Percentiles rank a stretch among this genome's conserved stretches.
phyloP scores from a whole-genome alignment of 1,140 invertebrate species.

The Trialeurodes vaporariorum region DNA sequence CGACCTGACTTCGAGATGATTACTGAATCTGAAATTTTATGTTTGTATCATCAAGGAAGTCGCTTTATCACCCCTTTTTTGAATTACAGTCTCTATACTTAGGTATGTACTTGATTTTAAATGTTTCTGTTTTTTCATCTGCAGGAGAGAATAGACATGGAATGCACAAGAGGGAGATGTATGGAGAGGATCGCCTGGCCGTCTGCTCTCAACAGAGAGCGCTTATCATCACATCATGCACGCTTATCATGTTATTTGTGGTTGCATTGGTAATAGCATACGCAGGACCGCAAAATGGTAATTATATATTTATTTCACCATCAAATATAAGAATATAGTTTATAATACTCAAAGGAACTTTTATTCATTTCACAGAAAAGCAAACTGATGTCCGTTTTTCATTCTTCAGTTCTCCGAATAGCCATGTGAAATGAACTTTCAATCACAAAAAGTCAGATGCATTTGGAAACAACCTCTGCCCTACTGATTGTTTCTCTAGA shows the following conservation, averaged over 20 bases:
- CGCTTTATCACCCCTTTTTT: too few relatives aligned
- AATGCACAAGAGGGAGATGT: constrained; percentile 56
- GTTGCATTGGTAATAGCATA: constrained; percentile 81
- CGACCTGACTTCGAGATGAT: too few relatives aligned
- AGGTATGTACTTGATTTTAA: constrained; percentile 13
- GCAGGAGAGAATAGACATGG: constrained; percentile 52
- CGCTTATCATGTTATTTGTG: constrained; percentile 64
- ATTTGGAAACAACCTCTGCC: background rate
- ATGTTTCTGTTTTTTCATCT: constrained; percentile 28
- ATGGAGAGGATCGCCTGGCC: constrained; percentile 63
- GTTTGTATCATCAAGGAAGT: too few relatives aligned
- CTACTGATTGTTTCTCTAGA: background rate
- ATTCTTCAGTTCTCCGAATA: background rate
- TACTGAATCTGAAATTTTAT: too few relatives aligned
- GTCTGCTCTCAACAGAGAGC: constrained; percentile 79
- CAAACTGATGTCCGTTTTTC: constrained; percentile 1
- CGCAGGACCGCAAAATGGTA: constrained; percentile 64
- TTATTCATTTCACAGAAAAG: background rate
- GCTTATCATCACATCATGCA: constrained; percentile 59
- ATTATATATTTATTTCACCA: constrained; percentile 22
- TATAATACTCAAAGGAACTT: constrained; percentile 5
- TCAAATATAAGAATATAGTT: background rate
- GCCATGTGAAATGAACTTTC: background rate
- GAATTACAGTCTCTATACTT: too few relatives aligned
- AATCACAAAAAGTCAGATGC: background rate